Percentiles rank a stretch among this genome's conserved stretches.
Conservation (phyloP, 2,797 vertebrate species). For the Peromyscus aztecus region DNA sequence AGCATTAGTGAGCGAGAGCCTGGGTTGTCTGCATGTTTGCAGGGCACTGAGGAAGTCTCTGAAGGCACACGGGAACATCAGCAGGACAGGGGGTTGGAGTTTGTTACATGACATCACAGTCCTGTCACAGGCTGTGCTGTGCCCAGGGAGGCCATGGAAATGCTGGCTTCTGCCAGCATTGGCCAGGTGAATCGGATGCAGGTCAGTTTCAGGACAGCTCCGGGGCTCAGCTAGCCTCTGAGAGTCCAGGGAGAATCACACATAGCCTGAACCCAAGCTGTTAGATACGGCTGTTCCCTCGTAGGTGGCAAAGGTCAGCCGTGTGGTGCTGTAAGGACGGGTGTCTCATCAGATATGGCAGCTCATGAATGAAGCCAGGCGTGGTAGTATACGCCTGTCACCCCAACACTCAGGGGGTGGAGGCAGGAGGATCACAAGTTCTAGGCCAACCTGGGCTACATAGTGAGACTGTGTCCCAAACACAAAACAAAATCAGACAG, state of each 20-base stretch:
- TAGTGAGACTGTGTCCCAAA: not conserved
- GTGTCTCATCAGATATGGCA: not conserved
- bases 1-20: not conserved
- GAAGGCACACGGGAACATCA: accelerated
- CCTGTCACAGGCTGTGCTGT: not conserved
- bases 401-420: not conserved
- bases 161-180: not conserved
- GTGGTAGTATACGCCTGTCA: not conserved
- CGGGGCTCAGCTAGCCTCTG: not conserved
- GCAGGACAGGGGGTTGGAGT: not conserved
- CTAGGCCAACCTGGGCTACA: not conserved
- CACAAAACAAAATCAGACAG: not conserved
- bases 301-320: not conserved
- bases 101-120: not conserved
- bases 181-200: not conserved
- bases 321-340: not conserved
- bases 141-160: not conserved
- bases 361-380: not conserved
- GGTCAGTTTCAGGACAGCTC: not conserved
- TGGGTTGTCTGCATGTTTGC: not conserved
- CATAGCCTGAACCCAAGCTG: not conserved
- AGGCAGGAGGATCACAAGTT: not conserved
- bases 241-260: not conserved
- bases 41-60: not conserved
- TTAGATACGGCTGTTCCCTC: not conserved